Evolutionary conservation across 2,888 invertebrate genomes (phyloP), one percentile per base, ranked within the genome.

Genomic region (Coenonympha arcania): DNA sequence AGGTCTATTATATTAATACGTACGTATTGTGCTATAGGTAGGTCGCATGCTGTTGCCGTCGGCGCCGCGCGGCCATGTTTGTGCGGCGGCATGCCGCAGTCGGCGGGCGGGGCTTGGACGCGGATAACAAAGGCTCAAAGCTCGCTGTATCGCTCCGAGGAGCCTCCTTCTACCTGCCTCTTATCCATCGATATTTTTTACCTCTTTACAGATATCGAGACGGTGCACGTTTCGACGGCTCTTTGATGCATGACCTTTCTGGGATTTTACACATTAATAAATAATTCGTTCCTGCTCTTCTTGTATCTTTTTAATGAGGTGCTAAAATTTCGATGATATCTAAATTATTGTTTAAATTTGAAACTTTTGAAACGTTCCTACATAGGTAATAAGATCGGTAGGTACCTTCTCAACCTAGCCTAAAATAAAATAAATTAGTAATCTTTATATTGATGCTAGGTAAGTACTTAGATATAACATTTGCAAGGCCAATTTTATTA

Each of bases 101-200:
- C 65, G 63, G n/a, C n/a, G 64, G 68, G 73, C 73, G 69, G 71
- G 65, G 71, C 66, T 51, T 72, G 70, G 65, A n/a, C n/a, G 67
- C 71, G 76, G 84, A 83, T 84, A 85, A 79, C 74, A 71, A 76
- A 76, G 71, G 41, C 78, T 72, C 72, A 54, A 57, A 61, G 62
- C 54, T 58, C 51, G 44, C 44, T 50, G 30, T 45, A 46, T 48
- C 41, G 49, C 52, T 43, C 43, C 37, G 45, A 33, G 51, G 45
- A 33, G 53, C 57, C 58, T 55, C 58, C 56, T 52, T 52, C 48
- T 60, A 60, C 60, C 59, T 60, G 60, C 56, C 53, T 53, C 48
- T 50, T 55, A 56, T 56, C 58, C 56, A 44, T 46, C 52, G 33
- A 55, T 55, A 51, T 57, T 59, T 54, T 56, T 55, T 54, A 56